Evolutionary conservation across 2,797 vertebrate species (phyloP).

Genomic region (Molothrus ater): DNA sequence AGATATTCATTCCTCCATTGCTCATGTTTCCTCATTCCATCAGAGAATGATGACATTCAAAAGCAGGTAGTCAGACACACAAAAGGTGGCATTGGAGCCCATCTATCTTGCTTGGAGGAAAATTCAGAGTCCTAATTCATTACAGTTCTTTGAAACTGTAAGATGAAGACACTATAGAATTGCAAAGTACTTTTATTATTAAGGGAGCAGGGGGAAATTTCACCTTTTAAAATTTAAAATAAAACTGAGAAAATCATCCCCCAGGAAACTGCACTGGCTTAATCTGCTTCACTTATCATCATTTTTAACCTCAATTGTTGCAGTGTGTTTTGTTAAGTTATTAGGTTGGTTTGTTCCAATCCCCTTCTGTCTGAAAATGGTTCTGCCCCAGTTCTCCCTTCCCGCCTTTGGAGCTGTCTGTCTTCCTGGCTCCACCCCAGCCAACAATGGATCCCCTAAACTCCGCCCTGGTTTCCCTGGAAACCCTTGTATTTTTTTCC

Average conservation of each 20-base stretch:
- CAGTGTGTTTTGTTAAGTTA: too few species aligned
- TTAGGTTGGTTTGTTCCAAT: too few species aligned
- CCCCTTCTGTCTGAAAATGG: too few species aligned
- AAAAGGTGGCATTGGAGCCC: constrained; percentile 25
- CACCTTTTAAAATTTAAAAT: background rate
- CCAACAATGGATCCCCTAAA: too few species aligned
- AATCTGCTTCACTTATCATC: background rate
- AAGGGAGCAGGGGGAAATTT: background rate
- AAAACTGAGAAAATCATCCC: background rate
- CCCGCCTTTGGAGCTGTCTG: too few species aligned
- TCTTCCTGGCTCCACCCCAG: too few species aligned
- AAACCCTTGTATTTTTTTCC: too few species aligned
- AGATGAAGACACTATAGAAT: background rate
- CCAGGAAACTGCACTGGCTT: background rate
- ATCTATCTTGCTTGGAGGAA: constrained; percentile 27
- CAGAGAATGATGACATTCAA: background rate
- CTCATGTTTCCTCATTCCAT: constrained; percentile 22
- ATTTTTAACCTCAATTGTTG: background rate
- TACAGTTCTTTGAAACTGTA: constrained; percentile 30
- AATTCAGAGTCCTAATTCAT: constrained; percentile 14
- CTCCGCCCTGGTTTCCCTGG: too few species aligned
- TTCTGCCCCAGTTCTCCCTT: too few species aligned
- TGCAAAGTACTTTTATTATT: background rate
- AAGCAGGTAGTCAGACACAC: constrained; percentile 9
- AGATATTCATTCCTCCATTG: constrained; percentile 16